A percentile compares a stretch with the other conserved stretches of the same genome.
phyloP scores from a whole-genome alignment of 2,113 vertebrate species.

The Stigmatopora nigra region DNA sequence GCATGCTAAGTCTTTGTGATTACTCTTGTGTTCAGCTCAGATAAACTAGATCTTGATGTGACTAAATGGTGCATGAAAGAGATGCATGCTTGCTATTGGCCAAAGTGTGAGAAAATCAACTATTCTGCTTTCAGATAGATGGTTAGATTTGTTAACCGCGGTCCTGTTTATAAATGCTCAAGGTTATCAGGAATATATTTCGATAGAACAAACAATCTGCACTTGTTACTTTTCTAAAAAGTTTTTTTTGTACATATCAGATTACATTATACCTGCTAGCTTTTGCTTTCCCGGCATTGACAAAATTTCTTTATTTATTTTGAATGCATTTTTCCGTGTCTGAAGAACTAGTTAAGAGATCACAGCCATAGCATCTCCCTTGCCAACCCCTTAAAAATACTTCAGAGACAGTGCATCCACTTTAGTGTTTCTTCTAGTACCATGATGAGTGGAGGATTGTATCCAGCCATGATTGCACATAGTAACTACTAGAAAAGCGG shows the following conservation, averaged over 20 bases:
- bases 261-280: neutral
- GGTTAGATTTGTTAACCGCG: neutral
- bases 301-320: neutral
- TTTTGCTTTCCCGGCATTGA: neutral
- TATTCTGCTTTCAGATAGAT: neutral
- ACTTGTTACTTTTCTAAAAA: too few species aligned
- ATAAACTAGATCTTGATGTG: slow-evolving; percentile 48
- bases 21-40: slow-evolving; percentile 40
- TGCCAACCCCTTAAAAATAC: slow-evolving; percentile 30
- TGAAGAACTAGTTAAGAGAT: neutral
- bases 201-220: neutral
- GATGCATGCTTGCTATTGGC: slow-evolving; percentile 36
- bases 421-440: slow-evolving; percentile 16
- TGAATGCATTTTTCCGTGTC: neutral
- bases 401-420: slow-evolving; percentile 30
- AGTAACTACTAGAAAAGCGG: neutral
- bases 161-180: neutral
- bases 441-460: slow-evolving; percentile 9
- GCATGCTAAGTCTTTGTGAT: slow-evolving; percentile 52
- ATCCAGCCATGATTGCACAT: neutral
- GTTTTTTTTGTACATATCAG: neutral
- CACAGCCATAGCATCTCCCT: slow-evolving; percentile 15
- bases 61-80: slow-evolving; percentile 58
- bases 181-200: neutral
- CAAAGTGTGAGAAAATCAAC: slow-evolving; percentile 13